Evolutionary conservation across 2,797 vertebrate species (phyloP), one percentile per base, ranked within the genome.

Genomic region (Phrynocephalus guinanensis): DNA sequence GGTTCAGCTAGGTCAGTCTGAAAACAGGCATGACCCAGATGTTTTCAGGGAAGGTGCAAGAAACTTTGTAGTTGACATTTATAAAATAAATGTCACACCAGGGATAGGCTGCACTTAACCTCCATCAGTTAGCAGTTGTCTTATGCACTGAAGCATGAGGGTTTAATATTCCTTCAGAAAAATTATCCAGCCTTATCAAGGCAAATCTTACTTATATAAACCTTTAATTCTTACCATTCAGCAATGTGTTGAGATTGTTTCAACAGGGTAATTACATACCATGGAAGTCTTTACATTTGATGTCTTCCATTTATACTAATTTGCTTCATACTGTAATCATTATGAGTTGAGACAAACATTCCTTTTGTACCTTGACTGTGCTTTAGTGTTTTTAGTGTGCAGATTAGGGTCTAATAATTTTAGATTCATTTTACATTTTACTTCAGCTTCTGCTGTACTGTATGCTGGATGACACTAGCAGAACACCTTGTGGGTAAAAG

Each of bases 51-150:
- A 88, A 88, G 83, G 83, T 88, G 83, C 83, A 77, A 88, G 79
- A 77, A 88, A 88, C 78, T 81, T 88, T 85, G 79, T 88, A 56
- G 83, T 81, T 85, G 83, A 88, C 83, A 77, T 88, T 80, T 88
- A 81, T 85, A 78, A 70, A 88, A 88, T 85, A 85, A 81, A 88
- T 88, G 83, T 85, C 71, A 88, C 87, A 81, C 71, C 48, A 88
- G 83, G 79, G 71, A 88, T 81, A 85, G 48, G 11, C 83, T 88
- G 71, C 48, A 76, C 78, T 88, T 88, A 88, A 88, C 78, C 79
- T 88, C 18, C 48, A 85, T 85, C 71, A 82, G 83, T 88, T 88
- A 88, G 87, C 78, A 66, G 71, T 88, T 81, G 83, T 88, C 87
- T 88, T 85, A 70, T 85, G 83, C 83, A 56, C 44, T 85, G 71